Percentiles rank a stretch among this genome's conserved stretches.
Conservation (phyloP, 2,888 invertebrate species). For the Rhingia campestris region DNA sequence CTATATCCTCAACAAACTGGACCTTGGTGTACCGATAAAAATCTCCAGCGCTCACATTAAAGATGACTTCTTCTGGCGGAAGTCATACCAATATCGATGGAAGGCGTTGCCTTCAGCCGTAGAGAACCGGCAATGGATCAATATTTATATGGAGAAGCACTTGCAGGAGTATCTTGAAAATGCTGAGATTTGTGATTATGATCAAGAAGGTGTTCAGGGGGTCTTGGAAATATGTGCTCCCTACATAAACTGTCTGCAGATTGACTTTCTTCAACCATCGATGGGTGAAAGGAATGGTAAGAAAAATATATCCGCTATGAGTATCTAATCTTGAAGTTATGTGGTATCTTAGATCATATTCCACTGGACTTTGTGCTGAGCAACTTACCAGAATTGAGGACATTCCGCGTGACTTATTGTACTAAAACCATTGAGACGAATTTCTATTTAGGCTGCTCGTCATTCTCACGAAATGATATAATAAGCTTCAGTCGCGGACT, state of each 20-base stretch:
- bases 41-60: conserved; percentile 80
- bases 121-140: conserved; percentile 79
- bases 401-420: conserved; percentile 80
- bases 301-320: not conserved
- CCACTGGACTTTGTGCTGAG: conserved; percentile 82
- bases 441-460: conserved; percentile 81
- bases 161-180: conserved; percentile 82
- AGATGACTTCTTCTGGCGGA: conserved; percentile 81
- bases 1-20: conserved; percentile 80
- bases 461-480: conserved; percentile 80
- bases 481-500: conserved; percentile 79
- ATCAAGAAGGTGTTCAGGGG: conserved; percentile 79
- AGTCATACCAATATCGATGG: conserved; percentile 81
- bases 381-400: conserved; percentile 81
- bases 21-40: conserved; percentile 80
- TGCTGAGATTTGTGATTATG: conserved; percentile 80
- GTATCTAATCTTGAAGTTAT: not conserved
- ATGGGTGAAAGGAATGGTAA: conserved; percentile 76
- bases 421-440: conserved; percentile 81
- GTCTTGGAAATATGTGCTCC: conserved; percentile 81
- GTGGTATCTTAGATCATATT: conserved; percentile 80
- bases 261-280: conserved; percentile 81
- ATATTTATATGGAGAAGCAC: conserved; percentile 82
- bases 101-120: conserved; percentile 73
- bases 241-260: conserved; percentile 81